A percentile compares a stretch with the other conserved stretches of the same genome.
These are phyloP conservation scores for Galeruca laticollis DNA, from an alignment of 2,888 invertebrate genomes.

Conservation along the genomic window DNA sequence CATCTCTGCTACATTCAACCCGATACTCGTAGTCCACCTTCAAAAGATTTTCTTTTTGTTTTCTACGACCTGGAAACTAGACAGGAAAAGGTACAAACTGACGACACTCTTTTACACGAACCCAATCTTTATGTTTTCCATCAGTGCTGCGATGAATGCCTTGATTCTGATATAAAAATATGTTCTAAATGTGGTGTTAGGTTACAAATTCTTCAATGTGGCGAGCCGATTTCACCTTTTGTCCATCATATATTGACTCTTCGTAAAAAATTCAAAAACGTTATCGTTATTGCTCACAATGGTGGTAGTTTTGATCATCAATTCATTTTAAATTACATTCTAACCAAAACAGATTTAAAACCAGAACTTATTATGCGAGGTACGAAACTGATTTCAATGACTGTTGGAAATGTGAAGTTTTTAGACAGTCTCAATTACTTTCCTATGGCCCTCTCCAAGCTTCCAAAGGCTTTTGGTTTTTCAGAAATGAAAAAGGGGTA, in stretches of 20 bases:
- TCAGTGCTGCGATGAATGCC: slow-evolving; percentile 11
- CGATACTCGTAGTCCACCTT: slow-evolving; percentile 20
- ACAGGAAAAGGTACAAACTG: slow-evolving; percentile 35
- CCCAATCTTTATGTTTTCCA: slow-evolving; percentile 35
- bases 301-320: slow-evolving; percentile 38
- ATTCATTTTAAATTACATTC: slow-evolving; percentile 37
- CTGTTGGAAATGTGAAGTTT: slow-evolving; percentile 41
- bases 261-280: slow-evolving; percentile 26
- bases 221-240: slow-evolving; percentile 8
- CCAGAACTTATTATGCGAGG: slow-evolving; percentile 45
- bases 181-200: slow-evolving; percentile 21
- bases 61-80: slow-evolving; percentile 49
- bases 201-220: slow-evolving; percentile 15
- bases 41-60: slow-evolving; percentile 39
- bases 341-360: slow-evolving; percentile 33
- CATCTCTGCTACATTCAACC: slow-evolving; percentile 41
- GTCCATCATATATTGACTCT: slow-evolving; percentile 16
- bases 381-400: slow-evolving; percentile 42
- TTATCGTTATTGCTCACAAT: slow-evolving; percentile 39
- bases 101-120: slow-evolving; percentile 33
- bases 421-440: slow-evolving; percentile 55
- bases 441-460: slow-evolving; percentile 43
- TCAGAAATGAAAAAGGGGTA: slow-evolving; percentile 43
- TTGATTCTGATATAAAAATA: not conserved
- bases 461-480: slow-evolving; percentile 44